Evolutionary conservation across 2,113 vertebrate genomes (phyloP).

Genomic region (Forbesichthys agassizii): DNA sequence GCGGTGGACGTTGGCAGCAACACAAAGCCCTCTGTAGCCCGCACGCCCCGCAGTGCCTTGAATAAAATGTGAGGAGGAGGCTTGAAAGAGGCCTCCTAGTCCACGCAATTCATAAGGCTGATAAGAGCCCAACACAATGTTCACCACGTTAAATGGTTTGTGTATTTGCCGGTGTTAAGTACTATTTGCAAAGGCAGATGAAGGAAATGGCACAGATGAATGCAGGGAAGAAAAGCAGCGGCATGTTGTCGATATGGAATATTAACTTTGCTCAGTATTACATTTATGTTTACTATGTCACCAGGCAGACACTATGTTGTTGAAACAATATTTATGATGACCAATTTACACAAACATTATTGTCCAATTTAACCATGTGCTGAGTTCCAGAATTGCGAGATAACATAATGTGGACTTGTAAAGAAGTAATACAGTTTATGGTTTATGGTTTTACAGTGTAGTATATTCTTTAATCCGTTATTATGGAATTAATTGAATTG

Average conservation of each 20-base stretch:
- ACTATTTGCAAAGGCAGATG: neutral
- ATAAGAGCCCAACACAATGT: conserved; percentile 13
- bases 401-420: neutral
- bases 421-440: neutral
- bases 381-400: neutral
- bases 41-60: conserved; percentile 47
- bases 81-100: conserved; percentile 41
- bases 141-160: neutral
- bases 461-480: neutral
- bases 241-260: neutral
- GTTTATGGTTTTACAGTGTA: too few relatives aligned
- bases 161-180: neutral
- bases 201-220: neutral
- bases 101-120: conserved; percentile 27
- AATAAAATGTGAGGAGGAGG: conserved; percentile 47
- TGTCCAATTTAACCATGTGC: neutral
- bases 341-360: neutral
- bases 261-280: neutral
- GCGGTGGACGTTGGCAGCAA: conserved; percentile 56
- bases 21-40: conserved; percentile 45
- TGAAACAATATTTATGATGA: neutral
- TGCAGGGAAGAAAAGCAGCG: neutral
- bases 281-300: neutral
- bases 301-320: neutral
- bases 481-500: neutral